Evolutionary conservation across 2,113 vertebrate species (phyloP), one percentile per base, ranked within the genome.

Genomic region (Tichodroma muraria): DNA sequence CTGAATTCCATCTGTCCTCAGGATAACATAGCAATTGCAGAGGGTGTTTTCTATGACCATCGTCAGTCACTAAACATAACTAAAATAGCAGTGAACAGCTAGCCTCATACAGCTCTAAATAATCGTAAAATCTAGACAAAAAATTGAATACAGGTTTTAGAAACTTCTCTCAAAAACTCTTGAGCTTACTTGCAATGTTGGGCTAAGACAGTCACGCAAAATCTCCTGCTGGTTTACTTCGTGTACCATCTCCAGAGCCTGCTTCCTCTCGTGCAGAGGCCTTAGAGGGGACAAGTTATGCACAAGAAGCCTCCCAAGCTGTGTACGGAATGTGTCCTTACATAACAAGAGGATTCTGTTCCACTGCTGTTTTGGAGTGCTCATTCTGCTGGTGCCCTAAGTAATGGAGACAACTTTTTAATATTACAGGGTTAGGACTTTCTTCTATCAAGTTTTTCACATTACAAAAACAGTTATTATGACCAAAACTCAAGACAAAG

Each of bases 301-400:
- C n/a, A 99, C 98, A 35, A 99, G 97, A 40, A 99, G 96, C 61
- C 99, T 98, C 17, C 99, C 99, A 23, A 99, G 98, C 49, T 99
- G 99, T 0, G 98, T 97, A 73, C 98, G 98, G 91, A 99, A 99
- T 0, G 98, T 99, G 81, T 99, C 99, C 35, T 98, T 98, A 89
- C 99, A 99, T 5, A 98, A 98, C 96, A 98, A 98, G 4, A 99
- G 96, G 92, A 99, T 98, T 89, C 98, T 98, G 53, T 93, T 97
- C 99, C 99, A 99, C 92, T 99, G 99, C 53, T 99, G 99, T 50
- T 98, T 98, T 1, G 98, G 98, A 19, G 97, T 88, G 64, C 94
- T 98, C 24, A 97, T 97, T 86, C 98, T 98, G 89, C 98, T 96
- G 12, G 97, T 87, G 64, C 88, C 73, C 98, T 98, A 93, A 61